phyloP scores from a whole-genome alignment of 2,113 vertebrate species.

The Hemibagrus wyckioides region DNA sequence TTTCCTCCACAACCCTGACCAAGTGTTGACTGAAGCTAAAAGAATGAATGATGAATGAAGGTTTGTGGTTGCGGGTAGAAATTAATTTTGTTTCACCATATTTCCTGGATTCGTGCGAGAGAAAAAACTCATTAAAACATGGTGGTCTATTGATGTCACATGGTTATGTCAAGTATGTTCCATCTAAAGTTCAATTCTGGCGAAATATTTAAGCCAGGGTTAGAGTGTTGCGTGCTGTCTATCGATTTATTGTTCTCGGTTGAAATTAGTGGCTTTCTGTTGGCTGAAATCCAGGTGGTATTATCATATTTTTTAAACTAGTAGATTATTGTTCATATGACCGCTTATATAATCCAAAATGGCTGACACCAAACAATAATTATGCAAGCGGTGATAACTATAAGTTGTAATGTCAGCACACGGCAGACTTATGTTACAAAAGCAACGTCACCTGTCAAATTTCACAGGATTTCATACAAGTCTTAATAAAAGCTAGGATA shows the following conservation, averaged over 20 bases:
- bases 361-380: neutral
- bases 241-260: neutral
- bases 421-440: neutral
- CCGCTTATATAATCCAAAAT: neutral
- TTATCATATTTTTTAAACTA: neutral
- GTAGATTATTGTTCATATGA: neutral
- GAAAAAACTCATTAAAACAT: neutral
- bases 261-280: neutral
- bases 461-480: neutral
- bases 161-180: neutral
- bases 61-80: neutral
- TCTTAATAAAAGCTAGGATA: neutral
- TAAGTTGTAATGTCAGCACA: neutral
- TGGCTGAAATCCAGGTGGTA: neutral
- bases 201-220: neutral
- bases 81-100: neutral
- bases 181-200: neutral
- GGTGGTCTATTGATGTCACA: neutral
- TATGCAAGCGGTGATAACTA: neutral
- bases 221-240: neutral
- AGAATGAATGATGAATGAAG: neutral
- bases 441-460: neutral
- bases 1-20: neutral
- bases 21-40: neutral
- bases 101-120: neutral